Base-by-base conservation (phyloP, 1,140 invertebrate genomes). In the Whitmania pigra region DNA sequence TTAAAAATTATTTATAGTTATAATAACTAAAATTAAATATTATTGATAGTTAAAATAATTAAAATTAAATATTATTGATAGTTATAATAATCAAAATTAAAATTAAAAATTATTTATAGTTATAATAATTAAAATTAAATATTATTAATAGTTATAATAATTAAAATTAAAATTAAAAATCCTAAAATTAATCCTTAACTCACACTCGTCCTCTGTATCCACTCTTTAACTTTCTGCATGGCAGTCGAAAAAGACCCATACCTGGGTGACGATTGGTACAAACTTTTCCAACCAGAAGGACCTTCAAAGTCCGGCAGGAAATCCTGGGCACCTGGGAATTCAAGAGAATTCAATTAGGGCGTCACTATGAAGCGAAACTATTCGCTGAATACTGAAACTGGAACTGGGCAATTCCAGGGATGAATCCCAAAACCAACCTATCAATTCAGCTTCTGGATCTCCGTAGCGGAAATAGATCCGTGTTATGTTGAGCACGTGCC, bases 391-490 rank as follows among this genome's bases (percentile, higher is more conserved):
- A n/a, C n/a, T n/a, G n/a, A n/a, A n/a, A n/a, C n/a, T n/a, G n/a
- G n/a, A n/a, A n/a, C n/a, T n/a, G n/a, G n/a, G 29, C 29, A 63
- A 31, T 31, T 25, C 22, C n/a, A n/a, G n/a, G n/a, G n/a, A n/a
- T n/a, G n/a, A 60, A n/a, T 18, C 11, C 2, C 57, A 63, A 15
- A 11, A 63, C 57, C 22, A 25, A 74, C 73, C 73, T 43, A 74
- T 74, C 27, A 72, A 53, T 66, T 74, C 73, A 18, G 57, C 69
- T 40, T 74, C 73, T 4, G 70, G 69, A 27, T 53, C 57, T 66
- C 73, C 73, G 53, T 74, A 74, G 13, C 73, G 73, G 36, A 74
- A 74, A 57, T 74, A 74, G 54, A 74, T 74, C 20, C 73, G 31
- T 53, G 73, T 74, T 57, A 74, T 74, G 70, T 74, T 71, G 18